phyloP scores from a whole-genome alignment of 2,113 vertebrate species.

The Mesembrinibis cayennensis region DNA sequence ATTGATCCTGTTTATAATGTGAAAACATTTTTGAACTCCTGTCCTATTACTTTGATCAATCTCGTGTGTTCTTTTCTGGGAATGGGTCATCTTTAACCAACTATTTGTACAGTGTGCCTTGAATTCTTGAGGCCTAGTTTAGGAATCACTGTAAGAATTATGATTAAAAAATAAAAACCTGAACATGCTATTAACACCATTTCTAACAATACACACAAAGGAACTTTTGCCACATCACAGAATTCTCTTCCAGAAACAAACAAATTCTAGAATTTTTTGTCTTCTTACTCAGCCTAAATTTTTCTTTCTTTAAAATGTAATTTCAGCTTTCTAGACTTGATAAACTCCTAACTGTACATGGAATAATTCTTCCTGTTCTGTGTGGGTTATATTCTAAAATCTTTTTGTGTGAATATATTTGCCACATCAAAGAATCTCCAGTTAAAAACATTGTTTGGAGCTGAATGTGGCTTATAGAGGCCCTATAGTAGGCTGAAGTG shows the following conservation, averaged over 20 bases:
- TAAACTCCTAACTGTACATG: neutral
- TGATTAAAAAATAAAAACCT: neutral
- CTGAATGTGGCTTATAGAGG: neutral
- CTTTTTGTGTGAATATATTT: neutral
- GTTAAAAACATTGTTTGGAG: neutral
- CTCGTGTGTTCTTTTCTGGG: neutral
- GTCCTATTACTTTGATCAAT: neutral
- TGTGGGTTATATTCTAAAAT: neutral
- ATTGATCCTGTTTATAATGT: neutral
- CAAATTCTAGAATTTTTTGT: neutral
- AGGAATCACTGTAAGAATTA: neutral
- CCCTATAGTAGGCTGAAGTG: neutral
- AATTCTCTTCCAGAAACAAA: neutral
- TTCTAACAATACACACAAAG: neutral
- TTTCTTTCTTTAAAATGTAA: neutral
- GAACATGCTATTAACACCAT: neutral
- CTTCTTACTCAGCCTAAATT: neutral
- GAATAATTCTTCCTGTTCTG: neutral
- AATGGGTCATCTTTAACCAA: neutral
- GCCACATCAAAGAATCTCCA: neutral
- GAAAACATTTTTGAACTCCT: neutral
- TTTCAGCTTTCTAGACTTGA: neutral
- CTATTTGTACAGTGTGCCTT: neutral
- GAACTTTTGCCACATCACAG: neutral
- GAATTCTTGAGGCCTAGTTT: neutral